Evolutionary conservation across 2,888 invertebrate species (phyloP).

Genomic region (Blera fallax): DNA sequence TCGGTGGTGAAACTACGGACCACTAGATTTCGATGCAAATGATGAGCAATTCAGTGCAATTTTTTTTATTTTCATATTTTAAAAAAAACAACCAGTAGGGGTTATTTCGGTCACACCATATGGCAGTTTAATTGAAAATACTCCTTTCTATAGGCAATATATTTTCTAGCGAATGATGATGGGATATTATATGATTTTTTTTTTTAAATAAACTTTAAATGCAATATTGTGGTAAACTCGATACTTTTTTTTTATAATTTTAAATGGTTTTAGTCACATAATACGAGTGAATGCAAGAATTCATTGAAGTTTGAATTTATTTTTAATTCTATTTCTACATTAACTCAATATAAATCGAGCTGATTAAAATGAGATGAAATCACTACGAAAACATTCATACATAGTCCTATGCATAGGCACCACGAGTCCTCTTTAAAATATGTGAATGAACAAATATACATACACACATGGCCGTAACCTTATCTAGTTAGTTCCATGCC

Average conservation of each 20-base stretch:
- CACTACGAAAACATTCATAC: too few relatives aligned
- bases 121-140: constrained; percentile 28
- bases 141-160: not conserved
- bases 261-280: not conserved
- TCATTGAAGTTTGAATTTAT: too few relatives aligned
- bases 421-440: too few relatives aligned
- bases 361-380: too few relatives aligned
- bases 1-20: constrained; percentile 17
- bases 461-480: too few relatives aligned
- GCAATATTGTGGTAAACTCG: not conserved
- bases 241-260: not conserved
- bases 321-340: too few relatives aligned
- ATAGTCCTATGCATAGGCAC: too few relatives aligned
- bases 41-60: constrained; percentile 48
- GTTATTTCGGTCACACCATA: constrained; percentile 30
- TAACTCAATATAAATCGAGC: too few relatives aligned
- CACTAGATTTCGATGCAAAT: constrained; percentile 30
- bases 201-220: not conserved
- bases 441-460: too few relatives aligned
- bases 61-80: not conserved
- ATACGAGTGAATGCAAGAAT: too few relatives aligned
- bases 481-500: too few relatives aligned
- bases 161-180: not conserved
- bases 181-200: not conserved
- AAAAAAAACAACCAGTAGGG: not conserved